Conservation (phyloP, 2,113 vertebrate genomes). For the Mirounga angustirostris region DNA sequence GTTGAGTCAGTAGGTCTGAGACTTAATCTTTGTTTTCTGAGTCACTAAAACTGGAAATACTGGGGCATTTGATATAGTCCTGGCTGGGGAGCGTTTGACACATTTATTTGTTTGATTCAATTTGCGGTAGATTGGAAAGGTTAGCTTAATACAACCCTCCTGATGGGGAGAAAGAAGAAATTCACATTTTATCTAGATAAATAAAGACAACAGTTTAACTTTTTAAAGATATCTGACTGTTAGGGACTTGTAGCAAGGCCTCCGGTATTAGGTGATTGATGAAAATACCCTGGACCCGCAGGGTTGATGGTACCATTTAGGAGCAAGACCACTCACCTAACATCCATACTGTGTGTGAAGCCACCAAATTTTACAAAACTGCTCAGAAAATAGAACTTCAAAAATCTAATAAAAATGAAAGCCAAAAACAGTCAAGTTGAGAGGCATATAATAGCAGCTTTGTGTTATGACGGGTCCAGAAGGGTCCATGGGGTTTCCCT, state of each 20-base stretch:
- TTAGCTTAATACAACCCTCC: not conserved
- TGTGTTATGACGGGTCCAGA: not conserved
- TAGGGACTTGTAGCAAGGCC: too few relatives aligned
- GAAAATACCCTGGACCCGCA: accelerated
- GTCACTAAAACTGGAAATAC: not conserved
- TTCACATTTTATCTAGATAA: not conserved
- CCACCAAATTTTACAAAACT: not conserved
- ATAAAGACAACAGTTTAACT: not conserved
- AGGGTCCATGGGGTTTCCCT: not conserved
- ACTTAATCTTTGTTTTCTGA: constrained; percentile 45
- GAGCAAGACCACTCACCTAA: not conserved
- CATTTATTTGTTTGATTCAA: constrained; percentile 13
- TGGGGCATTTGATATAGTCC: not conserved
- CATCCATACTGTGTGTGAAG: not conserved
- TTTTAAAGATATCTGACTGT: not conserved
- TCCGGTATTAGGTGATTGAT: not conserved
- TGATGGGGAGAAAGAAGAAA: constrained; percentile 32
- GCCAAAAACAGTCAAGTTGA: not conserved
- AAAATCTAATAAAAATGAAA: constrained; percentile 33
- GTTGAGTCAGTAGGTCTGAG: not conserved
- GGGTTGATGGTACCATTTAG: not conserved
- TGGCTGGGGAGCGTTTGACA: not conserved
- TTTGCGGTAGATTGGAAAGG: constrained; percentile 2
- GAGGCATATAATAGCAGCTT: not conserved
- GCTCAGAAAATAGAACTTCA: not conserved